Conservation (phyloP, 1,140 invertebrate genomes). For the Drosophila nigromelanica region DNA sequence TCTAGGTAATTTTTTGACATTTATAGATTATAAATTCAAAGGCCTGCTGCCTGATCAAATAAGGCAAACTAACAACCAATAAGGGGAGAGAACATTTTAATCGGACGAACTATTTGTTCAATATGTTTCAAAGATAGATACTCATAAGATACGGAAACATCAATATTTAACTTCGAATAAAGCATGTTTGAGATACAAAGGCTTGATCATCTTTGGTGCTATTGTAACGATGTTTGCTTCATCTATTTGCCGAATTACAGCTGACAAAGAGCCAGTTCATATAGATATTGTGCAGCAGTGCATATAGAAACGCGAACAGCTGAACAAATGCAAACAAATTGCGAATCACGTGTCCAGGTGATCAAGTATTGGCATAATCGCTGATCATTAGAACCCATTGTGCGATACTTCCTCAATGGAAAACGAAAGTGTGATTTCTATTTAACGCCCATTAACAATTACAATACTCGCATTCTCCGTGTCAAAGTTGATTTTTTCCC, state of each 20-base stretch:
- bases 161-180: too few species aligned
- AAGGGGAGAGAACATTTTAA: too few species aligned
- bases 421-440: constrained; percentile 74
- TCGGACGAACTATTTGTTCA: too few species aligned
- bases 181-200: too few species aligned
- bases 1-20: not conserved
- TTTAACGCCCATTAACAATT: constrained; percentile 38
- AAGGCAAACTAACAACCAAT: not conserved
- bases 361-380: constrained; percentile 18
- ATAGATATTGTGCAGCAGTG: constrained; percentile 6
- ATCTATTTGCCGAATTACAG: not conserved
- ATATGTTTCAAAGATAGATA: too few species aligned
- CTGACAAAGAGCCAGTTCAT: constrained; percentile 2
- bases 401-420: constrained; percentile 11
- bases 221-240: too few species aligned
- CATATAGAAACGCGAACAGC: constrained; percentile 1
- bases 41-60: constrained; percentile 15
- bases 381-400: constrained; percentile 12
- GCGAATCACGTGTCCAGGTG: constrained; percentile 8
- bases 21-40: not conserved
- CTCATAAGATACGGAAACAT: too few species aligned
- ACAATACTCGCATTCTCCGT: constrained; percentile 24
- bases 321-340: constrained; percentile 5
- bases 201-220: too few species aligned
- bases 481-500: not conserved